Percentiles rank a stretch among this genome's conserved stretches.
Conservation (phyloP, 2,888 invertebrate species). For the Nineta flava region DNA sequence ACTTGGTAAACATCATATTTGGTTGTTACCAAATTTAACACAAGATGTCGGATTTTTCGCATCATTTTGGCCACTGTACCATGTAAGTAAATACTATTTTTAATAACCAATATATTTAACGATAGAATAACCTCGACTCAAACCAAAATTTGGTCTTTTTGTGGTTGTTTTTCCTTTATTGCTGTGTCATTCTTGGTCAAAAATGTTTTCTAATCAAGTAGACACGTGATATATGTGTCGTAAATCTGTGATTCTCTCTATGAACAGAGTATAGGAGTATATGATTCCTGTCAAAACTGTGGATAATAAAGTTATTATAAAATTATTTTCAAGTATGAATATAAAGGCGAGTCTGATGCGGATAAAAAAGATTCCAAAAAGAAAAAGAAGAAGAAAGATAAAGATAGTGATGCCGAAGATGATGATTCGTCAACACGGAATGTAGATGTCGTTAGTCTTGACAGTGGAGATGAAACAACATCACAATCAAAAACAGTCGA, state of each 20-base stretch:
- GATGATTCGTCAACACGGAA: conserved; percentile 28
- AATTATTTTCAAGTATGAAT: conserved; percentile 66
- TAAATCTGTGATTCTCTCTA: too few species aligned
- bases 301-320: too few species aligned
- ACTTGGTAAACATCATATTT: conserved; percentile 81
- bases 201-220: background rate
- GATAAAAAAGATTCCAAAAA: conserved; percentile 40
- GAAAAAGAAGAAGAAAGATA: conserved; percentile 63
- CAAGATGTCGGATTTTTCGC: conserved; percentile 99
- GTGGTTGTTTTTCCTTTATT: too few species aligned
- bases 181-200: too few species aligned
- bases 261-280: too few species aligned
- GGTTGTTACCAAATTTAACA: conserved; percentile 97
- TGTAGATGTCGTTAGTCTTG: conserved; percentile 22
- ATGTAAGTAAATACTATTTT: conserved; percentile 33
- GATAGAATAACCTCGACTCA: too few species aligned
- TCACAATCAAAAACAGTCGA: conserved; percentile 19
- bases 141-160: too few species aligned
- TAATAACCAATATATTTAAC: background rate
- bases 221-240: too few species aligned
- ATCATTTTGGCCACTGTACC: conserved; percentile 94
- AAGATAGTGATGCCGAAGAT: conserved; percentile 65
- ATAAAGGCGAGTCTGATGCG: conserved; percentile 45
- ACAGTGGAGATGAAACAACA: conserved; percentile 24
- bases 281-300: too few species aligned